A percentile compares a stretch with the other conserved stretches of the same genome.
Evolutionary conservation across 2,113 vertebrate genomes (phyloP).

Genomic region (Pholis gunnellus): DNA sequence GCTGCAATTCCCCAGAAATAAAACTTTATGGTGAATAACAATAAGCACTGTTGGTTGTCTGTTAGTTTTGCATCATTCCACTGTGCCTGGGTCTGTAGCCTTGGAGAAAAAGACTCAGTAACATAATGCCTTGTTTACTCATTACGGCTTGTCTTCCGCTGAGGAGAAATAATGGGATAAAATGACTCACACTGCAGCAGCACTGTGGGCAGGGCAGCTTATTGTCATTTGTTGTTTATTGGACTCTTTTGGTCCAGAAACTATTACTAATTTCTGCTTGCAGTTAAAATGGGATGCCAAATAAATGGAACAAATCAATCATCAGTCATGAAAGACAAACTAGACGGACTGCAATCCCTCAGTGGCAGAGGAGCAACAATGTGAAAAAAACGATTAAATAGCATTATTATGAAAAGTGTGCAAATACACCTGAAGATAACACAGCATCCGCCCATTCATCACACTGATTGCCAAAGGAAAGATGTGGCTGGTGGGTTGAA

Average conservation of each 20-base stretch:
- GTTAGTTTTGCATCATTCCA: conserved; percentile 56
- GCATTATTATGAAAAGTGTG: conserved; percentile 23
- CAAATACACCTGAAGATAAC: conserved; percentile 22
- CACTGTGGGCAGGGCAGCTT: conserved; percentile 60
- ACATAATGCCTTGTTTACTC: conserved; percentile 71
- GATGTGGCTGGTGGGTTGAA: conserved; percentile 4
- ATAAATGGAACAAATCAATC: conserved; percentile 52
- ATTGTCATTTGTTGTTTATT: conserved; percentile 63
- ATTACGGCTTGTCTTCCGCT: conserved; percentile 57
- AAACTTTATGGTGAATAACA: conserved; percentile 73
- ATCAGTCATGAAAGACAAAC: background rate
- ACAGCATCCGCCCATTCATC: conserved; percentile 22
- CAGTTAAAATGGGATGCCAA: conserved; percentile 19
- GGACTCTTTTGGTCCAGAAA: conserved; percentile 46
- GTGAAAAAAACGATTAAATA: background rate
- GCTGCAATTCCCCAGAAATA: conserved; percentile 64
- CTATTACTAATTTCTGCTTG: conserved; percentile 32
- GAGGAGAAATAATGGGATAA: conserved; percentile 67
- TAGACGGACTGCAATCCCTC: background rate
- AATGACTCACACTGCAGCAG: conserved; percentile 72
- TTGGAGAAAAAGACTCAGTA: conserved; percentile 38
- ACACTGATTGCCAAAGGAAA: conserved; percentile 24
- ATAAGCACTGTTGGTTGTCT: conserved; percentile 56
- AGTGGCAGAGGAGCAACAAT: background rate
- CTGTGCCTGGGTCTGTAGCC: conserved; percentile 33